Percentiles rank a stretch among this genome's conserved stretches.
Evolutionary conservation across 2,113 vertebrate species (phyloP).

Genomic region (Cervus canadensis): DNA sequence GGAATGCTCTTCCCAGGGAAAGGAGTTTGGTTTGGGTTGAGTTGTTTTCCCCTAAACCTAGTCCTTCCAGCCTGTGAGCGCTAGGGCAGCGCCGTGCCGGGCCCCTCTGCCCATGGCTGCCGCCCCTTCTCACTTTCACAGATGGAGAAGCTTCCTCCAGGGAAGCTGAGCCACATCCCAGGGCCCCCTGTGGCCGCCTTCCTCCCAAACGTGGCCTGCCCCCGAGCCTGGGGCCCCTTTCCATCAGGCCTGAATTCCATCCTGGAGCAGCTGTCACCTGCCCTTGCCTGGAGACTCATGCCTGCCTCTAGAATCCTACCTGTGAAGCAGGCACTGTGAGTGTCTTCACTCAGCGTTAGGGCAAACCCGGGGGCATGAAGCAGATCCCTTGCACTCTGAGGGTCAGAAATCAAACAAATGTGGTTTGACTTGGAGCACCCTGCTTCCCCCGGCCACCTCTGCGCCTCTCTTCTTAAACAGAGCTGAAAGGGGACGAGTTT

Average conservation of each 20-base stretch:
- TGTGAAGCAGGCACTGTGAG: not conserved
- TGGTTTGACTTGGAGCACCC: not conserved
- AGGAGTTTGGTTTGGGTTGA: not conserved
- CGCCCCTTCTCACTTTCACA: not conserved
- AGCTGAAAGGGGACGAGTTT: fast-evolving
- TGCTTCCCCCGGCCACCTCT: fast-evolving
- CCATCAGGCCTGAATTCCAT: fast-evolving
- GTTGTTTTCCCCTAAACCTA: not conserved
- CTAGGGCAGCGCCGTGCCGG: fast-evolving
- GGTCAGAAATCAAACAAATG: not conserved
- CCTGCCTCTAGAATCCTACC: not conserved
- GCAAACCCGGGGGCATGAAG: not conserved
- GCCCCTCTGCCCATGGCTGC: not conserved
- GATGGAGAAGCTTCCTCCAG: not conserved
- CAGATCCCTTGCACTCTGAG: not conserved
- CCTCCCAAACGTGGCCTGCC: not conserved
- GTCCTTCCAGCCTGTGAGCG: not conserved
- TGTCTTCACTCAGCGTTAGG: fast-evolving
- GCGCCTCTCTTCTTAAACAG: not conserved
- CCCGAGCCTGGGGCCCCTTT: not conserved
- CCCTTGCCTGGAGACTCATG: not conserved
- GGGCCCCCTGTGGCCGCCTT: not conserved
- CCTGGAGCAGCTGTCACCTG: not conserved
- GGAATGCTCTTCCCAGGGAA: not conserved
- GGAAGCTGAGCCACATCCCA: fast-evolving